Evolutionary conservation across 2,113 vertebrate genomes (phyloP).

Genomic region (Phocoena sinus): DNA sequence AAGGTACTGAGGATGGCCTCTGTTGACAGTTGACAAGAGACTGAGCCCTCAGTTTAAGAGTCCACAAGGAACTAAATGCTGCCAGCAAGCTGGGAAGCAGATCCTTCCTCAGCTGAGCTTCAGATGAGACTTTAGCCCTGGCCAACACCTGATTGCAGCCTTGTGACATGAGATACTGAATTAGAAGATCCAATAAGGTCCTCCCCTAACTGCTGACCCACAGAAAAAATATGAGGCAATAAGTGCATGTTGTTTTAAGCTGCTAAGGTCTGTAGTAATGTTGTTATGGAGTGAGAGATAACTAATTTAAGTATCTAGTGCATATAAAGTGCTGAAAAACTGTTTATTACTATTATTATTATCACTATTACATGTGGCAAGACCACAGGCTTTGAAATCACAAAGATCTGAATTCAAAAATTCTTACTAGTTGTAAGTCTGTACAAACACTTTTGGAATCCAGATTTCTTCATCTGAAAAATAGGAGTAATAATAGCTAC

Average conservation of each 20-base stretch:
- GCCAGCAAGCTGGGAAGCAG: not conserved
- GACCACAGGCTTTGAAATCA: not conserved
- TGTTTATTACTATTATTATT: not conserved
- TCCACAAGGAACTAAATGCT: not conserved
- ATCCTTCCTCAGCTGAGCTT: not conserved
- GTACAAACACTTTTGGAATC: not conserved
- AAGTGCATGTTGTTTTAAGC: not conserved
- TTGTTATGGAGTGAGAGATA: not conserved
- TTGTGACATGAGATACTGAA: not conserved
- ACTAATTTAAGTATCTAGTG: not conserved
- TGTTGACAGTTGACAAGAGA: not conserved
- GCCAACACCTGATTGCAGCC: not conserved
- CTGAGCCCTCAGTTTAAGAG: not conserved
- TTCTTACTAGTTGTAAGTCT: not conserved
- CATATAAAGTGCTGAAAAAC: not conserved
- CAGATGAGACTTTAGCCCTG: not conserved
- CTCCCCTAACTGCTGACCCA: not conserved
- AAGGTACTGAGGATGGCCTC: not conserved
- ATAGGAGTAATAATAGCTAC: not conserved
- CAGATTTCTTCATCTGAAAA: not conserved
- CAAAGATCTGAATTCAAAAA: not conserved
- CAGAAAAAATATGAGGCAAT: not conserved
- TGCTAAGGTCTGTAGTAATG: not conserved
- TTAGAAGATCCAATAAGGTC: not conserved
- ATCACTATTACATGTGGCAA: not conserved